Conservation (phyloP, 2,888 invertebrate genomes). For the Pelosia muscerda region DNA sequence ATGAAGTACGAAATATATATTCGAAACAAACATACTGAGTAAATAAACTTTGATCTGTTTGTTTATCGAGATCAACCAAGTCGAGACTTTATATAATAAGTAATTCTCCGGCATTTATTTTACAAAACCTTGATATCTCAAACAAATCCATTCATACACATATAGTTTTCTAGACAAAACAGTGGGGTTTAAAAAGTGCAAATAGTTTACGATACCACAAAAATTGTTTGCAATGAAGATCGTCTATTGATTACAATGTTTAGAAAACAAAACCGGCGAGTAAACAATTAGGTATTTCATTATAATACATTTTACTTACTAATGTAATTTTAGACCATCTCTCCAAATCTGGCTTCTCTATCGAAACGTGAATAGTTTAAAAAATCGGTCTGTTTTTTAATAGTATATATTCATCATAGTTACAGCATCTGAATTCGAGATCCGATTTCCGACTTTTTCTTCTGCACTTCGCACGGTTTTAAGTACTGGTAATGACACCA, state of each 20-base stretch:
- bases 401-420: no score
- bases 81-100: slow-evolving; percentile 6
- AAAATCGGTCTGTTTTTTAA: no score
- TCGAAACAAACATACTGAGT: background rate
- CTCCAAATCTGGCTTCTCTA: no score
- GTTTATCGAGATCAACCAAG: background rate
- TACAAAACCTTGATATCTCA: slow-evolving; percentile 31
- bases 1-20: background rate
- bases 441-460: no score
- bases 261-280: slow-evolving; percentile 33
- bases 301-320: no score
- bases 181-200: slow-evolving; percentile 22
- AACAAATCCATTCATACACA: slow-evolving; percentile 18
- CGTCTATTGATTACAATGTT: slow-evolving; percentile 29
- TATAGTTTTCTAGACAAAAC: slow-evolving; percentile 35
- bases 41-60: background rate
- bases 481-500: no score
- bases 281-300: slow-evolving; percentile 30
- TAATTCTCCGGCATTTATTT: slow-evolving; percentile 1
- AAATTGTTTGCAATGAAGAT: slow-evolving; percentile 31
- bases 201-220: slow-evolving; percentile 28
- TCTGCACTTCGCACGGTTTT: no score
- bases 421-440: no score
- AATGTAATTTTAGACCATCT: no score
- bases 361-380: no score